Evolutionary conservation across 2,888 invertebrate genomes (phyloP).

Genomic region (Dermolepida albohirtum): DNA sequence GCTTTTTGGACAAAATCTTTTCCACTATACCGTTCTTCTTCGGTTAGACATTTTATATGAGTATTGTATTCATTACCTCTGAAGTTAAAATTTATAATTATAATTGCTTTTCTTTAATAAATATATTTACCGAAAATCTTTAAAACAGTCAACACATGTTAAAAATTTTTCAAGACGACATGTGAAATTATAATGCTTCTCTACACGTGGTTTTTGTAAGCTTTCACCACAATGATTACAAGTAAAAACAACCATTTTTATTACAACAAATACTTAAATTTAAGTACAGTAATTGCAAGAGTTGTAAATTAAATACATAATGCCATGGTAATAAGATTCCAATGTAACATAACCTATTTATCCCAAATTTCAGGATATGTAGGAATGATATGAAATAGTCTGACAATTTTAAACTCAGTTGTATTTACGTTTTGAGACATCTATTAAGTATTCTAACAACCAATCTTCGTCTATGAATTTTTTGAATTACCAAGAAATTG

Average conservation of each 20-base stretch:
- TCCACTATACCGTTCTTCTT: conserved; percentile 90
- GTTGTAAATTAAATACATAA: too few relatives aligned
- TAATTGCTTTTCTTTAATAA: conserved; percentile 30
- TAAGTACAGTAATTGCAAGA: too few relatives aligned
- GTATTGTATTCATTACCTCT: conserved; percentile 81
- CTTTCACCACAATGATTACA: conserved; percentile 93
- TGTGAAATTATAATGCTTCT: conserved; percentile 83
- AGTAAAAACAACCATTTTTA: conserved; percentile 90
- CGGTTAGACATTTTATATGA: conserved; percentile 87
- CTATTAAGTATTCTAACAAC: too few relatives aligned
- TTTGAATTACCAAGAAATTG: too few relatives aligned
- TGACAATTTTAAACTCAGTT: too few relatives aligned
- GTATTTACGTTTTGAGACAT: too few relatives aligned
- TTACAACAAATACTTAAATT: neutral
- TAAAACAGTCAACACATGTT: conserved; percentile 94
- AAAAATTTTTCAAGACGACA: conserved; percentile 79
- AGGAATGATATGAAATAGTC: too few relatives aligned
- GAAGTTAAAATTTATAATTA: conserved; percentile 51
- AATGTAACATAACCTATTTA: too few relatives aligned
- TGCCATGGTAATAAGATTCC: too few relatives aligned
- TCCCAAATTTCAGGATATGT: too few relatives aligned
- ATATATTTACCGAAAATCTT: conserved; percentile 81
- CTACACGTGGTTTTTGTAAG: conserved; percentile 90
- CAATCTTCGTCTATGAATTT: too few relatives aligned
- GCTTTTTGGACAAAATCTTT: conserved; percentile 77